Percentiles rank a stretch among this genome's conserved stretches.
phyloP scores from a whole-genome alignment of 2,888 invertebrate genomes.

The Dione vanillae region DNA sequence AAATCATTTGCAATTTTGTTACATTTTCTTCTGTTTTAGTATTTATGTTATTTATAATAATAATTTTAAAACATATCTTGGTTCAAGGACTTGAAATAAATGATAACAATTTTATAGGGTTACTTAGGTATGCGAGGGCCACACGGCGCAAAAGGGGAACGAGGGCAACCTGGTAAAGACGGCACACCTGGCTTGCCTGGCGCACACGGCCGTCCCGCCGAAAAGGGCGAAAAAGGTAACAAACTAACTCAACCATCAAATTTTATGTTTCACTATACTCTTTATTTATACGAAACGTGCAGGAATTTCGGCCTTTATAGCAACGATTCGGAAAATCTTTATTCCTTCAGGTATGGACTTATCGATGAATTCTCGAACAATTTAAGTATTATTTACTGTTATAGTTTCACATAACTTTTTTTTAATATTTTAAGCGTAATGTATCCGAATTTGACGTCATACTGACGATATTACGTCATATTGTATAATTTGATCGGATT shows the following conservation, averaged over 20 bases:
- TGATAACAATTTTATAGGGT: slow-evolving; percentile 73
- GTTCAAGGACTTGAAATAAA: neutral
- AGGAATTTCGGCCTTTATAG: slow-evolving; percentile 76
- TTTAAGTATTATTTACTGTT: slow-evolving; percentile 70
- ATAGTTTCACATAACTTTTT: slow-evolving; percentile 61
- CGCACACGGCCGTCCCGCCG: slow-evolving; percentile 85
- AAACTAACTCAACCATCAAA: slow-evolving; percentile 79
- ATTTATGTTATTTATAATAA: neutral
- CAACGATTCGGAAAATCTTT: slow-evolving; percentile 81
- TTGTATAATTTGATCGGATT: slow-evolving; percentile 18
- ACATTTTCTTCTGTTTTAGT: too few relatives aligned
- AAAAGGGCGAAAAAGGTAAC: slow-evolving; percentile 90
- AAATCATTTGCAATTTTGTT: too few relatives aligned
- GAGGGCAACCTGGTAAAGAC: slow-evolving; percentile 87
- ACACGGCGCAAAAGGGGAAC: slow-evolving; percentile 87
- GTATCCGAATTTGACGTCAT: neutral
- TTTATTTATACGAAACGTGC: slow-evolving; percentile 78
- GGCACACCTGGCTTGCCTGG: slow-evolving; percentile 87
- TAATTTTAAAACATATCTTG: neutral
- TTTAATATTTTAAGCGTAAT: neutral
- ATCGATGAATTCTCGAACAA: slow-evolving; percentile 60
- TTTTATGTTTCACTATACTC: slow-evolving; percentile 81
- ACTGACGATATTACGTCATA: slow-evolving; percentile 7
- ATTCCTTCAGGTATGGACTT: slow-evolving; percentile 56
- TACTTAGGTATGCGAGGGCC: slow-evolving; percentile 82